Evolutionary conservation across 2,888 invertebrate genomes (phyloP), one percentile per base, ranked within the genome.

Genomic region (Globia sparganii): DNA sequence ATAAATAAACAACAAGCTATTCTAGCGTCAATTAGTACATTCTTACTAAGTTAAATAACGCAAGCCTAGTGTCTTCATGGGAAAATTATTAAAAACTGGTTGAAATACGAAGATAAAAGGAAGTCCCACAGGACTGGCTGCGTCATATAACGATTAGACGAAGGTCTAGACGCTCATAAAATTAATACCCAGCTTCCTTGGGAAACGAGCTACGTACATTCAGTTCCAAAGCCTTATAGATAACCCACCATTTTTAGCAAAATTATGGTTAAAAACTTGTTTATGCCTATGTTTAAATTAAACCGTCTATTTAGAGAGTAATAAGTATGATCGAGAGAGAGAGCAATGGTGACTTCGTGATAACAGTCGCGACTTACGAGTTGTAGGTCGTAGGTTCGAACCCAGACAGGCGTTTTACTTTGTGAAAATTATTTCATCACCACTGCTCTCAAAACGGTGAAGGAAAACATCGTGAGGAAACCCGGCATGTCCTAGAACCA

Each of bases 61-160:
- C 49, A 61, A 46, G n/a, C 46, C 53, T 56, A 73, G 67, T 68
- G 70, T 59, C 61, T 84, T 84, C 83, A 77, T 86, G 87, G 86
- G 87, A 87, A 86, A 78, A 82, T 82, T 6, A 75, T 85, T 85
- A 69, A 87, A 85, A 69, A 82, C 78, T 28, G 59, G 80, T 82
- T 78, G 71, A 74, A 68, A 72, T 75, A 58, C 67, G 53, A 43
- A 61, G 73, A 70, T 80, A 67, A 84, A 83, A 87, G 86, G 86
- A 83, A 86, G 81, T 87, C 77, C 64, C 78, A 86, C 75, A 87
- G 83, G 84, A 75, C 62, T 82, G 70, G 58, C 61, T 58, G 71
- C 70, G 68, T 75, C 77, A 77, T 86, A 81, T 86, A 87, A 81
- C 88, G 81, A 87, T 87, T 87, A 87, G 67, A 67, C 53, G 72